Base-by-base conservation (phyloP, 2,797 vertebrate species). In the Falco peregrinus region DNA sequence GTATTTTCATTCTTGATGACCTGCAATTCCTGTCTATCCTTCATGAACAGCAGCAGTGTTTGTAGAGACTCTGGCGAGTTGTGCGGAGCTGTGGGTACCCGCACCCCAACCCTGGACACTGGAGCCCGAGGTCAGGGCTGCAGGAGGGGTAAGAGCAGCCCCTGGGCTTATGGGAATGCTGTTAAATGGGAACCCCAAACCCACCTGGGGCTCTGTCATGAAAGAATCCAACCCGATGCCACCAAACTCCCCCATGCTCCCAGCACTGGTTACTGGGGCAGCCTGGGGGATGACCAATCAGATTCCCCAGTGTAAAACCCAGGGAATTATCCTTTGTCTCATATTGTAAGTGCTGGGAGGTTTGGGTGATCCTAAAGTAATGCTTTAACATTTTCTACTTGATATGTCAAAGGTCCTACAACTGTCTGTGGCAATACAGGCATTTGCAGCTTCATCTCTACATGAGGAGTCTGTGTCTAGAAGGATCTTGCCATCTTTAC, bases 261-360 rank as follows among this genome's bases (percentile, higher is more conserved):
- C 70, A 19, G 75, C 5, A 11, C 61, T 37, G 33, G 17, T 31
- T 4, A 3, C 69, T 56, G 74, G 35, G 9, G 5, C 75, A 37
- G 50, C 33, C 37, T 5, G 1, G 57, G 51, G 33, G 25, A 4
- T 25, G 48, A 9, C 25, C 1, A 1, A 6, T 8, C 11, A 9
- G 43, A 8, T 11, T 39, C 14, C 25, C 13, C 14, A 1, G 60
- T 4, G 16, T 10, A 5, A 37, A 59, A 35, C 5, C 0, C 16
- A 5, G 11, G 47, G 43, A 6, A 4, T 43, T 20, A 7, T 14
- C 37, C 25, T n/a, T 37, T n/a, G 29, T n/a, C 64, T 53, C 2
- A 0, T 9, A 1, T 1, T 6, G 41, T 5, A 4, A 7, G 6
- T 4, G 6, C 24, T 12, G 10, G 24, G 41, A 17, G 39, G n/a